phyloP scores from a whole-genome alignment of 2,888 invertebrate species.

The Ypsolopha sequella region DNA sequence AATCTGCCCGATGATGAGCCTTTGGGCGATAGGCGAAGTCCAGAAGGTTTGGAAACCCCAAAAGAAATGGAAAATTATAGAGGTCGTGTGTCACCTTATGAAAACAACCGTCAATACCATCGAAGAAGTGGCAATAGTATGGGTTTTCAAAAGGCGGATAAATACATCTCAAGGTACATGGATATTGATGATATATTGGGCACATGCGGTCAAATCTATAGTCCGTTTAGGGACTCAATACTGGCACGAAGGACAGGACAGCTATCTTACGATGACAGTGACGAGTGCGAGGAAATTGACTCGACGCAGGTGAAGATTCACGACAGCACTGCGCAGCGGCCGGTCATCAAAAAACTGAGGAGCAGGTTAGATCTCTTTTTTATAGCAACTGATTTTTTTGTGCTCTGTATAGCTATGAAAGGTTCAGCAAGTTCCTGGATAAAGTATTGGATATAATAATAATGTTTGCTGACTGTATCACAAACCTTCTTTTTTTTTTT shows the following conservation, averaged over 20 bases:
- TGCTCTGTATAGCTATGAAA: too few relatives aligned
- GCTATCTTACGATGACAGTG: slow-evolving; percentile 49
- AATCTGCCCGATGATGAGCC: slow-evolving; percentile 68
- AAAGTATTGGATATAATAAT: too few relatives aligned
- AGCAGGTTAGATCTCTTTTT: slow-evolving; percentile 53
- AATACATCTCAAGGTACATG: slow-evolving; percentile 86
- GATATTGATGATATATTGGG: slow-evolving; percentile 94
- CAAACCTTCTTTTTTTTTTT: too few relatives aligned
- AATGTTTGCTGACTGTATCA: too few relatives aligned
- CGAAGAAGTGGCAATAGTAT: slow-evolving; percentile 22
- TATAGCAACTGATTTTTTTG: background rate
- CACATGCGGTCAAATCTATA: slow-evolving; percentile 67
- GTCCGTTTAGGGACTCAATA: slow-evolving; percentile 74
- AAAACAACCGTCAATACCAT: slow-evolving; percentile 70
- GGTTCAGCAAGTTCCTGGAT: too few relatives aligned
- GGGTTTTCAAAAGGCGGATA: slow-evolving; percentile 42
- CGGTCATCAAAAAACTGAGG: slow-evolving; percentile 74
- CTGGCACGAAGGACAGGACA: slow-evolving; percentile 53
- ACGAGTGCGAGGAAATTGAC: slow-evolving; percentile 79
- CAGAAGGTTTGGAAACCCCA: slow-evolving; percentile 78
- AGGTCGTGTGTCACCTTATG: slow-evolving; percentile 76
- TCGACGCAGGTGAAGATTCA: slow-evolving; percentile 84
- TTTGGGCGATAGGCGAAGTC: slow-evolving; percentile 83
- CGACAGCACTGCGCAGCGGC: slow-evolving; percentile 80
- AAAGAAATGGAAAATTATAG: slow-evolving; percentile 41